Percentiles rank a stretch among this genome's conserved stretches.
Conservation (phyloP, 2,797 vertebrate species). For the Martes flavigula region DNA sequence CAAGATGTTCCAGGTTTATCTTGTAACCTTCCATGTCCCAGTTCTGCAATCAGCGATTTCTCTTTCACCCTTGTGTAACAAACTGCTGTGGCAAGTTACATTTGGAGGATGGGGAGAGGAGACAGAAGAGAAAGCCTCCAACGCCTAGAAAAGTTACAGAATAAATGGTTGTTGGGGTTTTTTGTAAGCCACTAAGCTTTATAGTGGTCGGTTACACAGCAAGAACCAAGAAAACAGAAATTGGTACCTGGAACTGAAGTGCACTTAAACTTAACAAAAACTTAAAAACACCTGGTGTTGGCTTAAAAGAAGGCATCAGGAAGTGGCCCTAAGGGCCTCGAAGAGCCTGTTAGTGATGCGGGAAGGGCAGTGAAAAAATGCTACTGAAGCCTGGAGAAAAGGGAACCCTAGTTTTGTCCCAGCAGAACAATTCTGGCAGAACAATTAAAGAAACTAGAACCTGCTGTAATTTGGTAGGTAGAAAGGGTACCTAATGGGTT, state of each 20-base stretch:
- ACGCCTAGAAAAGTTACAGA: neutral
- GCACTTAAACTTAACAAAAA: neutral
- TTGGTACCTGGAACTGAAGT: neutral
- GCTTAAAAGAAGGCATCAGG: neutral
- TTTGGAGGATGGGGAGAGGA: neutral
- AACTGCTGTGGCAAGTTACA: slow-evolving; percentile 10
- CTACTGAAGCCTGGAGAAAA: neutral
- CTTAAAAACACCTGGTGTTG: neutral
- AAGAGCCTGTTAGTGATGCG: neutral
- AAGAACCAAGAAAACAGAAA: slow-evolving; percentile 23
- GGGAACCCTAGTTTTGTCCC: neutral
- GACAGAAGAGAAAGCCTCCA: neutral
- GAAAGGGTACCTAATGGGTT: neutral
- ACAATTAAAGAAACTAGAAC: neutral
- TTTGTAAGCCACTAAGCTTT: slow-evolving; percentile 1
- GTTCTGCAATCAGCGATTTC: slow-evolving; percentile 34
- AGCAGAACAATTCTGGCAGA: neutral
- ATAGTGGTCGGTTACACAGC: neutral
- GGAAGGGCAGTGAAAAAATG: neutral
- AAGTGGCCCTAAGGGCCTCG: neutral
- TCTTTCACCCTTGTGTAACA: neutral
- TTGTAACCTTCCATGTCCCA: neutral
- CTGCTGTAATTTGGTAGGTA: neutral
- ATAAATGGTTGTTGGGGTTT: neutral
- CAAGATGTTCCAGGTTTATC: slow-evolving; percentile 45